Conservation (phyloP, 2,888 invertebrate species). For the Ceriagrion tenellum region DNA sequence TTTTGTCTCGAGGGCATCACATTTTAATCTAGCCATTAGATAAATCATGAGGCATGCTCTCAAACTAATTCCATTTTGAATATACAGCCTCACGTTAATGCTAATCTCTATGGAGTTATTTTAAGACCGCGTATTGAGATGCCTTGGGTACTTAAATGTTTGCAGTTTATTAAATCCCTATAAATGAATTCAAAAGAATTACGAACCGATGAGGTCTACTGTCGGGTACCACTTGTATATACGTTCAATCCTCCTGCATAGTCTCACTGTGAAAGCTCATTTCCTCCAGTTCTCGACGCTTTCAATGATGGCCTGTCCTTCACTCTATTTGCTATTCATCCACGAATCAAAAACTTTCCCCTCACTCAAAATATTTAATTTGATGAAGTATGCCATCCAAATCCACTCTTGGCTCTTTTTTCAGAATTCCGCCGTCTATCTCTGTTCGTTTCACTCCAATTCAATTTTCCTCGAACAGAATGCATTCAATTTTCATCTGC, state of each 20-base stretch:
- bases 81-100: too few species aligned
- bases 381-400: background rate
- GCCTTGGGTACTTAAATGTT: background rate
- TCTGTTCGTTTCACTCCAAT: background rate
- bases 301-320: background rate
- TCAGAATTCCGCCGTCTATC: background rate
- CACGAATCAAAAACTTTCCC: conserved; percentile 2
- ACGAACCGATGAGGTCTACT: background rate
- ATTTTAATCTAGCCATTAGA: too few species aligned
- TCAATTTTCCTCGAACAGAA: background rate
- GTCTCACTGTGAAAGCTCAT: background rate
- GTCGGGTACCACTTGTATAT: background rate
- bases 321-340: background rate
- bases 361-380: background rate
- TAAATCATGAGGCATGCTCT: too few species aligned
- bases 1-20: too few species aligned
- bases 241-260: background rate
- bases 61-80: too few species aligned
- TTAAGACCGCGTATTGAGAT: background rate
- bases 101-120: background rate
- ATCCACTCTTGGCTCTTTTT: background rate
- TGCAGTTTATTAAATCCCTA: background rate
- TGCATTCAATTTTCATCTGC: background rate
- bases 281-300: background rate
- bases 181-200: background rate